phyloP scores from a whole-genome alignment of 2,888 invertebrate genomes.

The Scaptomyza flava region DNA sequence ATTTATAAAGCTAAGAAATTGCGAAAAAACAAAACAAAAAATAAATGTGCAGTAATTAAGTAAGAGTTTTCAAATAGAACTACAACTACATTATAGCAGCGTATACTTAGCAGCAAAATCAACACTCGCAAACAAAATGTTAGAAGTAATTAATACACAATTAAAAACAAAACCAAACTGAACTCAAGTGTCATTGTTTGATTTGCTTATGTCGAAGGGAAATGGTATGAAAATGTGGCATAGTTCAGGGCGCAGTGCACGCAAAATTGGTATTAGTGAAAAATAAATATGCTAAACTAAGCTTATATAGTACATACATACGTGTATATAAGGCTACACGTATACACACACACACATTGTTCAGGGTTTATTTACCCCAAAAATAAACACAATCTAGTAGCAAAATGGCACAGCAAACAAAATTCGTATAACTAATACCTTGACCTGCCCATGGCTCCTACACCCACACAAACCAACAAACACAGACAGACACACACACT shows the following conservation, averaged over 20 bases:
- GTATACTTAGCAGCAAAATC: constrained; percentile 61
- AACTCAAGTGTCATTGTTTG: constrained; percentile 39
- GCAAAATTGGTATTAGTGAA: constrained; percentile 52
- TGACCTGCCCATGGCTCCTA: not conserved
- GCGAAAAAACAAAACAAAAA: constrained; percentile 46
- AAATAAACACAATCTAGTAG: constrained; percentile 27
- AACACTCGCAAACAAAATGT: constrained; percentile 50
- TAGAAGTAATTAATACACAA: constrained; percentile 28
- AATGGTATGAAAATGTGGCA: constrained; percentile 42
- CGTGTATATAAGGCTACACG: constrained; percentile 30
- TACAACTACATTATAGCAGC: constrained; percentile 61
- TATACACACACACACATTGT: constrained; percentile 24
- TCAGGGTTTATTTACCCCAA: constrained; percentile 25
- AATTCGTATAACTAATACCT: not conserved
- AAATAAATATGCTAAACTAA: constrained; percentile 54
- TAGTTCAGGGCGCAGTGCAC: constrained; percentile 64
- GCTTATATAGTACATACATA: constrained; percentile 36
- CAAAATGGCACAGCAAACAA: constrained; percentile 33
- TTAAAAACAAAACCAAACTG: constrained; percentile 9
- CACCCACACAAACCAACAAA: not conserved
- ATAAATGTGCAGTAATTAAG: constrained; percentile 76
- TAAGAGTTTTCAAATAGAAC: constrained; percentile 77
- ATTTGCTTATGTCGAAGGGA: constrained; percentile 23
- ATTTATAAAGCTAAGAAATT: constrained; percentile 21
- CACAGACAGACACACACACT: constrained; percentile 1